A percentile compares a stretch with the other conserved stretches of the same genome.
Conservation (phyloP, 2,888 invertebrate genomes). For the Eristalis tenax region DNA sequence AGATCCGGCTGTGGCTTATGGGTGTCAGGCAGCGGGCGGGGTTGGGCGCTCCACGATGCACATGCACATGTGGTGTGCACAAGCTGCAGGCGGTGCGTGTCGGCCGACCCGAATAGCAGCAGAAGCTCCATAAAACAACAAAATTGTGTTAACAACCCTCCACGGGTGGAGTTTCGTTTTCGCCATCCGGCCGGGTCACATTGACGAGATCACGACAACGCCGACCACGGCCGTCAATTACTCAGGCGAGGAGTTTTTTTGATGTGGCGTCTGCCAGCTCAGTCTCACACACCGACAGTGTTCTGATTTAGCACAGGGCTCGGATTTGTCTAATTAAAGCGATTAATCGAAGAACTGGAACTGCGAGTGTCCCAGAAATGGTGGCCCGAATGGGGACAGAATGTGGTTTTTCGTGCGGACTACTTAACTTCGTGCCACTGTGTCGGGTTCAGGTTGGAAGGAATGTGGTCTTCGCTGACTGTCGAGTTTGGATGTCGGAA, state of each 20-base stretch:
- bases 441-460: no score
- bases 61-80: slow-evolving; percentile 60
- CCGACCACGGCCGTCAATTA: slow-evolving; percentile 34
- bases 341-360: slow-evolving; percentile 33
- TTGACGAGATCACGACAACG: slow-evolving; percentile 53
- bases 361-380: slow-evolving; percentile 12
- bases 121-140: slow-evolving; percentile 44
- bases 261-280: background rate
- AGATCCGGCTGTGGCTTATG: slow-evolving; percentile 19
- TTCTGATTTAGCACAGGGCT: slow-evolving; percentile 9
- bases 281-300: slow-evolving; percentile 33
- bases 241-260: slow-evolving; percentile 20
- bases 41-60: slow-evolving; percentile 26
- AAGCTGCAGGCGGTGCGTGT: slow-evolving; percentile 69
- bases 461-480: no score
- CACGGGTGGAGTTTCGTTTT: background rate
- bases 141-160: slow-evolving; percentile 54
- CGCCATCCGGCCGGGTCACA: slow-evolving; percentile 31
- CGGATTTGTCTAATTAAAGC: slow-evolving; percentile 60
- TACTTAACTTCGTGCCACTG: no score
- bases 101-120: slow-evolving; percentile 63
- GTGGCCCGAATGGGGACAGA: background rate
- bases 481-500: no score
- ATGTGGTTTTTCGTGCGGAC: background rate
- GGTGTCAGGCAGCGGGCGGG: slow-evolving; percentile 1